These are phyloP conservation scores for Mesodorylaimus sp. DNA, from an alignment of 2,888 invertebrate species.

Conservation along the genomic window DNA sequence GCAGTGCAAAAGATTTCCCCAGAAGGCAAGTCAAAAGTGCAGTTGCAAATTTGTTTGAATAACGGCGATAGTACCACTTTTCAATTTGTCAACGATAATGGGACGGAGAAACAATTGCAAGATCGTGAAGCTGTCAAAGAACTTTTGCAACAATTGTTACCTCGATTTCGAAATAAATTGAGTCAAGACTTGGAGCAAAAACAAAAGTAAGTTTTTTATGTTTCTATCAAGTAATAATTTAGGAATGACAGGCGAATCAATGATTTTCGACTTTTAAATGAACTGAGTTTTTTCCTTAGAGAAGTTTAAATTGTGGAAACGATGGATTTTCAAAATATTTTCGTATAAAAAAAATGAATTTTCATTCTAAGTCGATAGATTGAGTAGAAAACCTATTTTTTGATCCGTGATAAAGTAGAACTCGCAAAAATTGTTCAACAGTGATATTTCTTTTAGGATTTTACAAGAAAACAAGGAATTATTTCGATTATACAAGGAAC, in stretches of 20 bases:
- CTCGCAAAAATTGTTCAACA: too few species aligned
- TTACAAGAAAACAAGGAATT: constrained; percentile 71
- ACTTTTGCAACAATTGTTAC: constrained; percentile 65
- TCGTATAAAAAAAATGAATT: too few species aligned
- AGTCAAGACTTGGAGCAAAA: constrained; percentile 74
- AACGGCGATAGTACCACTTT: constrained; percentile 86
- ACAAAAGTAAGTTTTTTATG: constrained; percentile 40
- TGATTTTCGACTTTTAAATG: too few species aligned
- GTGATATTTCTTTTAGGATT: constrained; percentile 43
- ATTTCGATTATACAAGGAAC: constrained; percentile 80
- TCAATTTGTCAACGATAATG: constrained; percentile 77
- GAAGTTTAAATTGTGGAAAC: too few species aligned
- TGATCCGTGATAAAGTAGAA: too few species aligned
- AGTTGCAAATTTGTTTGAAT: constrained; percentile 83
- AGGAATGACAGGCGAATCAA: constrained; percentile 17
- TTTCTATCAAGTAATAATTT: neutral
- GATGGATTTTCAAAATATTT: too few species aligned
- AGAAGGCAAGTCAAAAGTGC: constrained; percentile 89
- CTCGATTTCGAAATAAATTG: constrained; percentile 78
- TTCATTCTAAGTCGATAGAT: too few species aligned
- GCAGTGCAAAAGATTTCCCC: constrained; percentile 87
- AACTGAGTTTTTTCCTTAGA: too few species aligned
- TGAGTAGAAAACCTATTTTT: too few species aligned
- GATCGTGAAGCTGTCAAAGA: constrained; percentile 86
- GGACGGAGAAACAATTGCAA: constrained; percentile 58